phyloP scores from a whole-genome alignment of 2,797 vertebrate species.

The Mallotus villosus region DNA sequence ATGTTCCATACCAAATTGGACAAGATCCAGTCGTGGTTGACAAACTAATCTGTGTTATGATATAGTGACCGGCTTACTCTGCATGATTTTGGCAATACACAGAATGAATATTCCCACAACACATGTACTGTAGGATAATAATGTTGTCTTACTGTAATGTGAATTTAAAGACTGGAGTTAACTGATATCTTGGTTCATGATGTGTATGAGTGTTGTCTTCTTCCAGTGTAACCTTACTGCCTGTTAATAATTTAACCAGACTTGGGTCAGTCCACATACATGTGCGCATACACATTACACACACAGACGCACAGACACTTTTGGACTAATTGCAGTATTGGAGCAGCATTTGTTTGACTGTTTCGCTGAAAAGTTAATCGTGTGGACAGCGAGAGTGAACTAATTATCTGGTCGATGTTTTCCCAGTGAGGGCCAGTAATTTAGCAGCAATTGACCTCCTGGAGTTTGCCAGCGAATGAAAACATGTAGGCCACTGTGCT shows the following conservation, averaged over 20 bases:
- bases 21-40: too few relatives aligned
- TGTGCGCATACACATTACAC: slow-evolving; percentile 40
- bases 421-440: slow-evolving; percentile 78
- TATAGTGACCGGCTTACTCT: too few relatives aligned
- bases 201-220: not conserved
- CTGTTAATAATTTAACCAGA: not conserved
- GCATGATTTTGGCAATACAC: too few relatives aligned
- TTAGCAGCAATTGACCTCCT: slow-evolving; percentile 82
- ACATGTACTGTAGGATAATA: not conserved
- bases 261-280: slow-evolving; percentile 10
- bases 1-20: too few relatives aligned
- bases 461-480: slow-evolving; percentile 76
- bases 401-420: slow-evolving; percentile 82
- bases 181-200: too few relatives aligned
- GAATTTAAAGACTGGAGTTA: not conserved
- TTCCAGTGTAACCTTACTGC: not conserved
- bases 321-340: slow-evolving; percentile 73
- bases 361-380: slow-evolving; percentile 78
- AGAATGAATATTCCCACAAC: not conserved
- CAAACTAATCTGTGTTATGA: too few relatives aligned
- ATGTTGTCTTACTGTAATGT: not conserved
- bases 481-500: slow-evolving; percentile 75
- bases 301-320: slow-evolving; percentile 50
- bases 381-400: slow-evolving; percentile 76
- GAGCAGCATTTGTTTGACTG: slow-evolving; percentile 64